Conservation (phyloP, 2,113 vertebrate species). For the Plecturocebus donacophilus region DNA sequence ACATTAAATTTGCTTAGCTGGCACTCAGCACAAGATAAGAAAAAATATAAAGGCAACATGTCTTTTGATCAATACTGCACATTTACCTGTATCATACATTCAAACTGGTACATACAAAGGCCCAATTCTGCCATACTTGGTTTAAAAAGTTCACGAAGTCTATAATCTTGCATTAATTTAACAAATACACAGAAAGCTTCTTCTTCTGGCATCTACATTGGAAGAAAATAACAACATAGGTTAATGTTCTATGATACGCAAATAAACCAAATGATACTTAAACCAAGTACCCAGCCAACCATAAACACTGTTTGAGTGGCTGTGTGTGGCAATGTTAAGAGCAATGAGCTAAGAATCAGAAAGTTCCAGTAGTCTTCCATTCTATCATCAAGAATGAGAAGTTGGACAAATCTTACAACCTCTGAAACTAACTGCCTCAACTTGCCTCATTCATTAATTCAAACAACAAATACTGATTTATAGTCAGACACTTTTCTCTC, state of each 20-base stretch:
- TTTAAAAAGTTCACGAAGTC: slow-evolving; percentile 98
- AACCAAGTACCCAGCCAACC: neutral
- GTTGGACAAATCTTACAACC: neutral
- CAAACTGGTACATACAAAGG: slow-evolving; percentile 99
- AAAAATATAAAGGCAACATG: neutral
- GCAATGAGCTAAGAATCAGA: neutral
- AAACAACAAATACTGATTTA: slow-evolving; percentile 29
- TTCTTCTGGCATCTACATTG: slow-evolving; percentile 96
- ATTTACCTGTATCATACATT: slow-evolving; percentile 98
- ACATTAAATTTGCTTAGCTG: slow-evolving; percentile 24
- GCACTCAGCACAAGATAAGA: neutral
- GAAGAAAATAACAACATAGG: slow-evolving; percentile 51
- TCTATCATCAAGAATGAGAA: neutral
- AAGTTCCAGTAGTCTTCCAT: neutral
- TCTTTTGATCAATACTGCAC: slow-evolving; percentile 13
- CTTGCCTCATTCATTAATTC: slow-evolving; percentile 29
- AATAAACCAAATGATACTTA: slow-evolving; percentile 35
- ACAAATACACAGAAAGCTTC: slow-evolving; percentile 99
- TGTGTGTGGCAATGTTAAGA: neutral
- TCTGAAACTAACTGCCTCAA: neutral
- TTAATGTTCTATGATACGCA: slow-evolving; percentile 12
- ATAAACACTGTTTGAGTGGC: neutral
- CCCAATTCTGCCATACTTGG: slow-evolving; percentile 99
- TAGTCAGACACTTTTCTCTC: neutral
- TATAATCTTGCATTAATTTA: slow-evolving; percentile 99